Base-by-base conservation (phyloP, 2,113 vertebrate genomes). In the Furnarius figulus region DNA sequence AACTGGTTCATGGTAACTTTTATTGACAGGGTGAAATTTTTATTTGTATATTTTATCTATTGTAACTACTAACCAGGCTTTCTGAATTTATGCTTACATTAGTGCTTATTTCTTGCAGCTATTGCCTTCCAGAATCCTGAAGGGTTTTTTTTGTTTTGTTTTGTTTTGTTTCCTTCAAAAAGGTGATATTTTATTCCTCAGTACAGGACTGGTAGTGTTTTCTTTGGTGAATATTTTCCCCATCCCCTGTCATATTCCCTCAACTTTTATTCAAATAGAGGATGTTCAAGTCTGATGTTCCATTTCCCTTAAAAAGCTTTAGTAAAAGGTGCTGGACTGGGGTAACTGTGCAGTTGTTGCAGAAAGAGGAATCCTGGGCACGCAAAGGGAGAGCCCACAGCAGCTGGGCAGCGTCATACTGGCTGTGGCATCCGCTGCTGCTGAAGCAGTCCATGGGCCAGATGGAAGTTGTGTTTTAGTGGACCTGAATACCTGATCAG, bases 341-440 rank as follows among this genome's bases (percentile, higher is more conserved):
- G 14, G 28, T 71, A 77, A 21, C 24, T 33, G 46, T 55, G 49
- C 79, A 56, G 75, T 90, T 93, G 71, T 53, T 85, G 33, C 33
- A 67, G 68, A 17, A 87, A 46, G 50, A 94, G 33, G 70, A 97
- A 81, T 96, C 85, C 62, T 67, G 81, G 77, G 47, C 66, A 82
- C 0, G 22, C 7, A 4, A 33, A 66, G 39, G 61, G 23, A 87
- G 89, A 87, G 35, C 61, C 52, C 27, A 13, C 46, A 85, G 83
- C 91, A 93, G 47, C 93, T 95, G 91, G 3, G 5, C 75, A 72
- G 76, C 1, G 2, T 91, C 25, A 1, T 1, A 12, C 40, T 80
- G 94, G 81, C 94, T 83, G 75, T 0, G 6, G 42, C 18, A 35
- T 77, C 46, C 0, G 1, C 33, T 40, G 76, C 65, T 72, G 72